phyloP scores from a whole-genome alignment of 2,797 vertebrate genomes.

The Cyprinodon diabolis region DNA sequence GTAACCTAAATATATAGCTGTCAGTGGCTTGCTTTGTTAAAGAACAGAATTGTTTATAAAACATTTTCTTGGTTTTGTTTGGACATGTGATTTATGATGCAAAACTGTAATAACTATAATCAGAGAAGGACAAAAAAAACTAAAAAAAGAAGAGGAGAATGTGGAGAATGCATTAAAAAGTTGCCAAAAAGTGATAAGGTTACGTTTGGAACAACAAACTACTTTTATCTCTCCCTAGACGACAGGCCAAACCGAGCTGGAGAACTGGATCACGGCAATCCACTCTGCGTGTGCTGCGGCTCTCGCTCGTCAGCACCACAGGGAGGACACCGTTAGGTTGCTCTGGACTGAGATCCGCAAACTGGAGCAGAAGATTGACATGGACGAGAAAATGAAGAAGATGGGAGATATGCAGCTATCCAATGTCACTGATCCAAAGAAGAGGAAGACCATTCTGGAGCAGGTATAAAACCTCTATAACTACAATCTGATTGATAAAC shows the following conservation, averaged over 20 bases:
- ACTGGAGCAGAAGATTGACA: slow-evolving; percentile 97
- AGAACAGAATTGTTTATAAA: neutral
- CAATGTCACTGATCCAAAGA: slow-evolving; percentile 89
- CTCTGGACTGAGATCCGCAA: slow-evolving; percentile 89
- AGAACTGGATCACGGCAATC: slow-evolving; percentile 96
- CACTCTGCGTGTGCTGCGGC: slow-evolving; percentile 91
- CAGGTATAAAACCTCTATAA: slow-evolving; percentile 78
- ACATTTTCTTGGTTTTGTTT: neutral
- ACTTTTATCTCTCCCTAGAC: slow-evolving; percentile 76
- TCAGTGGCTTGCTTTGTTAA: slow-evolving; percentile 14
- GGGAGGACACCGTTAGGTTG: slow-evolving; percentile 90
- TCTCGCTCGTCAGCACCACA: slow-evolving; percentile 89
- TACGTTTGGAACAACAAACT: neutral
- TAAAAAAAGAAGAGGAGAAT: neutral
- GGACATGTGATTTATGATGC: neutral
- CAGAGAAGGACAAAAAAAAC: neutral
- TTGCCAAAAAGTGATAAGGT: neutral
- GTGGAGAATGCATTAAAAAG: neutral
- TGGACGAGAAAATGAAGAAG: slow-evolving; percentile 99
- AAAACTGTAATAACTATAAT: neutral
- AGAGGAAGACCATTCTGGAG: slow-evolving; percentile 94
- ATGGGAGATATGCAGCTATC: slow-evolving; percentile 99
- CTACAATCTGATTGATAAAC: neutral
- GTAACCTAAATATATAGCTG: slow-evolving; percentile 13
- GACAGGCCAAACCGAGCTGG: slow-evolving; percentile 91